A percentile compares a stretch with the other conserved stretches of the same genome.
Conservation (phyloP, 2,797 vertebrate species). For the Megalops cyprinoides region DNA sequence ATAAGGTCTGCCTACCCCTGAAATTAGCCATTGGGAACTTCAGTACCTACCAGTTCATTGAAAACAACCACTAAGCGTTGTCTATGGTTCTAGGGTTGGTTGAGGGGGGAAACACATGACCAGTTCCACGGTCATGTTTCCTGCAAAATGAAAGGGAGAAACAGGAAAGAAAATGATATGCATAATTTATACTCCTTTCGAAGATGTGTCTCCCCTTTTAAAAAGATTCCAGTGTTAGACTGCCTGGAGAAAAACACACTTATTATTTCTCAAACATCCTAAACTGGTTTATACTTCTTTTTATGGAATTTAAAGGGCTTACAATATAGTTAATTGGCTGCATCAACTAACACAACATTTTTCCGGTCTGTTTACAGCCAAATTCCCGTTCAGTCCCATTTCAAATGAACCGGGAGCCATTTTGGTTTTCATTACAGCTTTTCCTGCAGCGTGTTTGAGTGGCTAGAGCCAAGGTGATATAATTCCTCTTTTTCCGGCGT, state of each 20-base stretch:
- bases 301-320: slow-evolving; percentile 85
- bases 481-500: slow-evolving; percentile 48
- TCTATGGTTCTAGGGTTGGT: background rate
- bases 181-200: slow-evolving; percentile 85
- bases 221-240: slow-evolving; percentile 78
- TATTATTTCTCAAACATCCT: slow-evolving; percentile 87
- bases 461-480: slow-evolving; percentile 47
- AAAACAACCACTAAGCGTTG: no score
- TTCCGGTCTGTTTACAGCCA: slow-evolving; percentile 72
- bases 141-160: slow-evolving; percentile 48
- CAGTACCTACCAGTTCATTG: no score
- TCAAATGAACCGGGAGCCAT: slow-evolving; percentile 55
- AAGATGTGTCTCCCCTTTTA: slow-evolving; percentile 78
- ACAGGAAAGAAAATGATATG: slow-evolving; percentile 71
- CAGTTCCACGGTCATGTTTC: slow-evolving; percentile 31
- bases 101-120: background rate
- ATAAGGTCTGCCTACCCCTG: no score
- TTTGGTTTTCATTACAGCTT: slow-evolving; percentile 54
- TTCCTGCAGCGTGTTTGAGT: slow-evolving; percentile 32
- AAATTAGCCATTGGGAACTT: no score
- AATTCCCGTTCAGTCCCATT: slow-evolving; percentile 61
- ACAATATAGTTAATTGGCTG: slow-evolving; percentile 86
- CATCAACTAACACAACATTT: slow-evolving; percentile 82
- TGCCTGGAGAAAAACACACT: slow-evolving; percentile 81
- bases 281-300: slow-evolving; percentile 82